phyloP scores from a whole-genome alignment of 2,797 vertebrate genomes.

The Myotis daubentonii region DNA sequence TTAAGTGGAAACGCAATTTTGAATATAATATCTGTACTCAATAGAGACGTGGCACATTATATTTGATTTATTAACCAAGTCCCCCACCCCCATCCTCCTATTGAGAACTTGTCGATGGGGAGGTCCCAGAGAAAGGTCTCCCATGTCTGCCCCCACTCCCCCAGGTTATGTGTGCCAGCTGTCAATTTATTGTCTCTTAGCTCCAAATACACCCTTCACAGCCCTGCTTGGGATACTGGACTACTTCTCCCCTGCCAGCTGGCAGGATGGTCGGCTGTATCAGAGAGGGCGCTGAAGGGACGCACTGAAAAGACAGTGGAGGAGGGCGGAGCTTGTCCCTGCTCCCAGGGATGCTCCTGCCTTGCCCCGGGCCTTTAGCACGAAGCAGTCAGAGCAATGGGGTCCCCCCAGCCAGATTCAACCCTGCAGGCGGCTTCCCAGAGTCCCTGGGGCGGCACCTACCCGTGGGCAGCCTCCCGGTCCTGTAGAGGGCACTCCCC shows the following conservation, averaged over 20 bases:
- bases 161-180: background rate
- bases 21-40: constrained; percentile 35
- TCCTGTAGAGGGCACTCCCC: background rate
- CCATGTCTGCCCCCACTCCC: fast-evolving
- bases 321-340: background rate
- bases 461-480: background rate
- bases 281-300: too few relatives aligned
- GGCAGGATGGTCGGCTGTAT: background rate
- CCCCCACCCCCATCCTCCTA: background rate
- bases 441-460: background rate
- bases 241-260: background rate
- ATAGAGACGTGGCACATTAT: background rate
- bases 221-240: background rate
- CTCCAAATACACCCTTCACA: background rate
- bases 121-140: background rate
- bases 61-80: background rate
- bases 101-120: background rate
- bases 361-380: background rate
- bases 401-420: background rate
- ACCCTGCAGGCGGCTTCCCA: background rate
- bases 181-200: background rate
- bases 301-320: too few relatives aligned
- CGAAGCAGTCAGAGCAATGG: too few relatives aligned
- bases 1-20: constrained; percentile 52
- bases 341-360: too few relatives aligned